phyloP scores from a whole-genome alignment of 2,888 invertebrate genomes.

The Ernsta delagoae region DNA sequence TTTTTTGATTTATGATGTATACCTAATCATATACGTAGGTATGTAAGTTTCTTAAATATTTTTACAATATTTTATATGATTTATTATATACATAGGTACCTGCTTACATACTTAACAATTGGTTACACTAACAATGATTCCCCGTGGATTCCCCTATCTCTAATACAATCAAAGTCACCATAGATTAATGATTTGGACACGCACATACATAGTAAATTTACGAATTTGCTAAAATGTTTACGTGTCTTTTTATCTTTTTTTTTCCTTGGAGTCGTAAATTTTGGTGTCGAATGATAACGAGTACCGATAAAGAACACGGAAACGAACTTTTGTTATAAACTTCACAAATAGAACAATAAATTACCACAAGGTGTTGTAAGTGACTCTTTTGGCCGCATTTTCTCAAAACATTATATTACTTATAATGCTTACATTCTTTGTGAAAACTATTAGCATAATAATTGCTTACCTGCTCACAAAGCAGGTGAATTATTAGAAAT shows the following conservation, averaged over 20 bases:
- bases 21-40: neutral
- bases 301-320: conserved; percentile 79
- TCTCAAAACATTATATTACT: conserved; percentile 71
- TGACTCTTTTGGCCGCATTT: conserved; percentile 74
- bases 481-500: conserved; percentile 72
- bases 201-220: neutral
- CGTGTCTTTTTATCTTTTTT: conserved; percentile 39
- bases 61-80: neutral
- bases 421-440: conserved; percentile 64
- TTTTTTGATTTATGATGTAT: no score
- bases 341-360: conserved; percentile 76
- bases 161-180: neutral
- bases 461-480: conserved; percentile 79
- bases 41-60: neutral
- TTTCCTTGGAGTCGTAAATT: conserved; percentile 62
- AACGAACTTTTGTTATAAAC: conserved; percentile 78
- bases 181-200: neutral
- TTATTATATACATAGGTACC: no score
- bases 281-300: conserved; percentile 70
- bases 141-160: no score
- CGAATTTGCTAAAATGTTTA: conserved; percentile 33
- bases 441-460: conserved; percentile 77
- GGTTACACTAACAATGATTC: no score
- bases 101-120: no score
- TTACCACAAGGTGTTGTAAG: conserved; percentile 78